These are phyloP conservation scores for Caenorhabditis sp. DNA, from an alignment of 2,888 invertebrate genomes.

Conservation along the genomic window DNA sequence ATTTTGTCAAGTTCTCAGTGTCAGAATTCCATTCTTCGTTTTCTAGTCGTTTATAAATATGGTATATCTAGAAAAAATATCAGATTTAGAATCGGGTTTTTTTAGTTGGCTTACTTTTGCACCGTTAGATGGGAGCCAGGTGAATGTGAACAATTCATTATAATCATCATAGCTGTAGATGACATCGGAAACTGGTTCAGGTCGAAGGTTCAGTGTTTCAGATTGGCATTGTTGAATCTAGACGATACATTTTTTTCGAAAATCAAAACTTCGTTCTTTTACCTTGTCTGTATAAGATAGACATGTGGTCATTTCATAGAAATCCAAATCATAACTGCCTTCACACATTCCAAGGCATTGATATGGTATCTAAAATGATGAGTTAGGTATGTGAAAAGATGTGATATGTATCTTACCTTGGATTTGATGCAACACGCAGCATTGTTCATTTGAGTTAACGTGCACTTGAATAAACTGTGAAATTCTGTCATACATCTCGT, in stretches of 20 bases:
- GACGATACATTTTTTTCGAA: not conserved
- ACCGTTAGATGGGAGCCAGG: slow-evolving; percentile 19
- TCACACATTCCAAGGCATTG: slow-evolving; percentile 54
- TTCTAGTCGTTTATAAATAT: slow-evolving; percentile 26
- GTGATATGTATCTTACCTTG: slow-evolving; percentile 11
- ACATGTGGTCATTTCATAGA: not conserved
- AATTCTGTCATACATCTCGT: slow-evolving; percentile 19
- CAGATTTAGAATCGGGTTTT: not conserved
- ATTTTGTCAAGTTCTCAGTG: not conserved
- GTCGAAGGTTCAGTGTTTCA: slow-evolving; percentile 19
- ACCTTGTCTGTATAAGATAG: not conserved
- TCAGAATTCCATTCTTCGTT: slow-evolving; percentile 16
- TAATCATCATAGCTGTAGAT: not conserved
- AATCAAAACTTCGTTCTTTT: not conserved
- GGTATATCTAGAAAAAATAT: slow-evolving; percentile 21
- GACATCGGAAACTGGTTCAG: slow-evolving; percentile 27
- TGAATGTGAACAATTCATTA: slow-evolving; percentile 8
- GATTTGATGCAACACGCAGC: slow-evolving; percentile 47
- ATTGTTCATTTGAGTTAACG: slow-evolving; percentile 19
- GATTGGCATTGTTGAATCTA: slow-evolving; percentile 41
- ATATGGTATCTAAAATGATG: slow-evolving; percentile 37
- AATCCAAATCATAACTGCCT: not conserved
- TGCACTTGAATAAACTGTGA: slow-evolving; percentile 39
- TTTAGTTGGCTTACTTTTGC: slow-evolving; percentile 23
- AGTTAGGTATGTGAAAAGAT: not conserved